Evolutionary conservation across 2,113 vertebrate species (phyloP), one percentile per base, ranked within the genome.

Genomic region (Microtus richardsoni): DNA sequence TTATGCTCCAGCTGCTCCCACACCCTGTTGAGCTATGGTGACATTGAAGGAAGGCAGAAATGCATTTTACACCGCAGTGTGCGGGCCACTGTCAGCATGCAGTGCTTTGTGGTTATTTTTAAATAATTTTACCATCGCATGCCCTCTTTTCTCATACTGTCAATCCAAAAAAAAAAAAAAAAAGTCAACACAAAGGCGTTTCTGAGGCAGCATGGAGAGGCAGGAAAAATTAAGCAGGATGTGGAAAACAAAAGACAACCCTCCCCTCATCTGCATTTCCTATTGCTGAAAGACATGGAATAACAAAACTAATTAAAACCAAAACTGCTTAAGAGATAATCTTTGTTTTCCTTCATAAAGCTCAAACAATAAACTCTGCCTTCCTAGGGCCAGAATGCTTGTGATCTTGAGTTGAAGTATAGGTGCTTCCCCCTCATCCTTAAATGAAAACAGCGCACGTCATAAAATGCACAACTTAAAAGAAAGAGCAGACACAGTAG

Each of bases 21-120:
- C 44, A 58, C 95, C 90, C 86, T 87, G 94, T 94, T 97, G 71
- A 96, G 96, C 94, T 97, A 96, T 97, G 96, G 96, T 96, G 97
- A 97, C 97, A 66, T 90, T 89, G 96, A 97, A 96, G 93, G 94
- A 88, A 97, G 93, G 87, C 94, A 95, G 96, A 97, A 96, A 79
- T 97, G 93, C 95, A 95, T 97, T 98, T 94, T 60, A 95, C 89
- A 74, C 89, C 88, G 47, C 83, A 93, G 84, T 95, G 91, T 96
- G 91, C 62, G 49, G 52, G 4, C 95, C 98, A 96, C 96, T 97
- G 97, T 97, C 91, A 0, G 10, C 13, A 95, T 97, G 96, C 97
- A 97, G 95, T 96, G 95, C 94, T 93, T 89, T 96, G 96, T 97
- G 95, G 94, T 94, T 98, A 97, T 98, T 98, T 98, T 98, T 98